phyloP scores from a whole-genome alignment of 2,113 vertebrate genomes.

The Salvator merianae region DNA sequence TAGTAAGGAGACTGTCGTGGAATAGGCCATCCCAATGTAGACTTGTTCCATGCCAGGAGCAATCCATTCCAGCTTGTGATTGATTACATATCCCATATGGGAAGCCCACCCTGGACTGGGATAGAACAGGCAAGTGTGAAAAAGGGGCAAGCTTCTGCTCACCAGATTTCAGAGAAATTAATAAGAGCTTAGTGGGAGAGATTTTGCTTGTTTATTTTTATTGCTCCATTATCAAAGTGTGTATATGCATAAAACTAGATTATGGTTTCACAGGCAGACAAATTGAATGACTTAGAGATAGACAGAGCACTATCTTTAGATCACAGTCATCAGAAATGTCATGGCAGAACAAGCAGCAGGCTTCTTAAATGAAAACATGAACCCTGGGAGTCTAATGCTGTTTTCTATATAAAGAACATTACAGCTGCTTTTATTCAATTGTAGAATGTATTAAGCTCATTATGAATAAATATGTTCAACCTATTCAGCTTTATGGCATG shows the following conservation, averaged over 20 bases:
- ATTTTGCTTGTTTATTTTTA: slow-evolving; percentile 12
- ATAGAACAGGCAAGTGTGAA: not conserved
- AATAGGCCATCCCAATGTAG: no score
- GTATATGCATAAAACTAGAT: slow-evolving; percentile 16
- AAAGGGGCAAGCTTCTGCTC: not conserved
- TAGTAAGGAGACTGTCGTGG: no score
- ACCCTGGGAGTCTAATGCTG: slow-evolving; percentile 10
- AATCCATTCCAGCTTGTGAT: no score
- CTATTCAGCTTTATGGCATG: not conserved
- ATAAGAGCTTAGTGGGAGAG: not conserved
- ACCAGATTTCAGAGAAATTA: not conserved
- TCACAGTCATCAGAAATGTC: not conserved
- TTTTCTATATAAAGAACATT: slow-evolving; percentile 40
- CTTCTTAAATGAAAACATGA: slow-evolving; percentile 16
- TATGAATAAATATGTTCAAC: slow-evolving; percentile 1
- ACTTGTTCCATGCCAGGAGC: no score
- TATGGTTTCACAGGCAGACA: slow-evolving; percentile 1
- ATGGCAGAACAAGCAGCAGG: not conserved
- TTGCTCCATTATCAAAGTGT: not conserved
- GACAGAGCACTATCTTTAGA: not conserved
- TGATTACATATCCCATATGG: no score
- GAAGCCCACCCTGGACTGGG: no score
- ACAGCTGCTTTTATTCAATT: slow-evolving; percentile 24
- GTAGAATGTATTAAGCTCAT: slow-evolving; percentile 17
- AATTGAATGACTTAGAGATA: slow-evolving; percentile 27